Base-by-base conservation (phyloP, 2,113 vertebrate species). In the Isurus oxyrinchus region DNA sequence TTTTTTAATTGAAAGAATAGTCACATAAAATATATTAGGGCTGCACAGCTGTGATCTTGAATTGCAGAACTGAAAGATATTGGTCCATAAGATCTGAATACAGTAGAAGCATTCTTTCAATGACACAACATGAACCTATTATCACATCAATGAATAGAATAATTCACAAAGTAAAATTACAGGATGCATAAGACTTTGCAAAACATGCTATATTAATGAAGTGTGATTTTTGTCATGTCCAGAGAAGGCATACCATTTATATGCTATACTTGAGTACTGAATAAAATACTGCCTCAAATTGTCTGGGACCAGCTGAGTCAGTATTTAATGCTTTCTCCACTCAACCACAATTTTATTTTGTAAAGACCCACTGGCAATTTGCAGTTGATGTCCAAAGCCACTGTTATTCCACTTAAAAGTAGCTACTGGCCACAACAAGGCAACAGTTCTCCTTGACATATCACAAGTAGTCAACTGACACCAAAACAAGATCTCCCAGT, bases 271-370 rank as follows among this genome's bases (percentile, higher is more conserved):
- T 87, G 84, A 87, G 53, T 53, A 87, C 19, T 53, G 44, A 53
- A 87, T 53, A 87, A 87, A 87, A 53, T 87, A 44, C 84, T 53
- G 16, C 40, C 40, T 87, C 40, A 25, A 87, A 87, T 87, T 87
- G 84, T 19, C 84, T 87, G 84, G 44, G 49, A 87, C 44, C 84
- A 87, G 19, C 44, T 87, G 84, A 87, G 40, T 25, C 19, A 87
- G 44, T 87, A 87, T 53, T 44, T 87, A 87, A 87, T 87, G 84
- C 84, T 49, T 53, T 87, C 84, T 87, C 84, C 84, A 87, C 44
- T 87, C 84, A 53, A 87, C 44, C 53, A 87, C 21, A 87, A 53
- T 53, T 87, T 87, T 87, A 49, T 21, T 40, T 49, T 87, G 84
- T 87, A 87, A 87, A 53, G 84, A 25, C 44, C 84, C 84, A 87